Base-by-base conservation (phyloP, 1,140 invertebrate species). In the Diabrotica undecimpunctata region DNA sequence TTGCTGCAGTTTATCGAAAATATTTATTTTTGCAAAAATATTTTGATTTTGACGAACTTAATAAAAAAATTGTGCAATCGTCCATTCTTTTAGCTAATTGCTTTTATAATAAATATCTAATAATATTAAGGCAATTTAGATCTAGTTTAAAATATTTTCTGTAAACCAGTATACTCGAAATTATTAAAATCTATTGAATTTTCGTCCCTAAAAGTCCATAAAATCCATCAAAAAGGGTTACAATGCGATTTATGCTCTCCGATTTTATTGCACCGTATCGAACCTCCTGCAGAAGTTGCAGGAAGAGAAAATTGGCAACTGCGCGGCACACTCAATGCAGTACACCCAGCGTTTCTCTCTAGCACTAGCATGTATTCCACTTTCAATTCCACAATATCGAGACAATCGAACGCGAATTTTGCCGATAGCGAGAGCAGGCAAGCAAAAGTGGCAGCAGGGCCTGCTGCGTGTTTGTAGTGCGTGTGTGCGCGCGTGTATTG, bases 361-460 rank as follows among this genome's bases (percentile, higher is more conserved):
- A 46, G 8, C 41, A 10, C 41, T 46, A 46, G 8, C 41, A 10
- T 10, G n/a, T 46, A 46, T 46, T 46, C 52, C 66, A 64, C 61
- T 67, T 67, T 41, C 38, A 51, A 67, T 64, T 56, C 53, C 37
- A 39, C 56, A 58, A 25, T 25, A 25, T 38, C 38, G 35, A 52
- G 52, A 65, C 66, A 65, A 65, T 68, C 66, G 66, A 67, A 64
- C 62, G 66, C 67, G 64, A 68, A 68, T 66, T 65, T 63, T 53
- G 64, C 64, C 64, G 64, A 66, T 65, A 68, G 52, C 60, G n/a
- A 13, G 11, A 54, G 54, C 60, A 64, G 56, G 62, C n/a, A n/a
- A n/a, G n/a, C 63, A 60, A 65, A 62, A 68, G 52, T 53, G n/a
- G n/a, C 8, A 54, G 54, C 60, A 64, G 56, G 62, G 61, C 64